These are phyloP conservation scores for Lithobates sylvaticus DNA, from an alignment of 2,797 vertebrate species.

Conservation along the genomic window DNA sequence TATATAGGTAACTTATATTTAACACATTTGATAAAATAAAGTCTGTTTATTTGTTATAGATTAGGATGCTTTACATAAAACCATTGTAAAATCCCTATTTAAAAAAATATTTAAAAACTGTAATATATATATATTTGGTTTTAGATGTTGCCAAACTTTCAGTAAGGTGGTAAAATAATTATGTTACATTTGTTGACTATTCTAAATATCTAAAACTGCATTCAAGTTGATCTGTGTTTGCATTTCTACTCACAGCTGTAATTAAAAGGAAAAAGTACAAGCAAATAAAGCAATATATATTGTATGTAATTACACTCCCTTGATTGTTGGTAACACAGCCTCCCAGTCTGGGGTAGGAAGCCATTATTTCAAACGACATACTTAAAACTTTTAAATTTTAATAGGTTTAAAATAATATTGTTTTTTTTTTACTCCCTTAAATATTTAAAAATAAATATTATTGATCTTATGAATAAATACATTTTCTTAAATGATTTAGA, in stretches of 20 bases:
- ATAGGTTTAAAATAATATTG: conserved; percentile 72
- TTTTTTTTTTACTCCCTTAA: conserved; percentile 68
- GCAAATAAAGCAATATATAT: conserved; percentile 33
- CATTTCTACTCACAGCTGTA: neutral
- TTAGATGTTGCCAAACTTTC: too few relatives aligned
- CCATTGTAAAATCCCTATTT: too few relatives aligned
- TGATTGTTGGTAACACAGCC: conserved; percentile 10
- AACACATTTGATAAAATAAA: too few relatives aligned
- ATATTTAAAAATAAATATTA: conserved; percentile 79
- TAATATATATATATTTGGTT: too few relatives aligned
- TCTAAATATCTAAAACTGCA: too few relatives aligned
- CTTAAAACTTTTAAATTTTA: conserved; percentile 55
- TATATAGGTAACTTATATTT: too few relatives aligned
- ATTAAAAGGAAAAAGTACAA: conserved; percentile 14
- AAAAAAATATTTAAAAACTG: too few relatives aligned
- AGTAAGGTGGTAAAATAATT: too few relatives aligned
- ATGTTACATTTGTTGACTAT: too few relatives aligned
- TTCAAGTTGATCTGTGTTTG: neutral
- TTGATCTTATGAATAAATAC: conserved; percentile 83
- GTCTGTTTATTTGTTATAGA: too few relatives aligned
- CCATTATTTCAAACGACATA: conserved; percentile 31
- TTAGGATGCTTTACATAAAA: too few relatives aligned
- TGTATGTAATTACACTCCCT: neutral
- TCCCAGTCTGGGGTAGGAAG: neutral
- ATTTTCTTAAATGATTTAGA: conserved; percentile 85